A percentile compares a stretch with the other conserved stretches of the same genome.
These are phyloP conservation scores for Dermatophagoides farinae DNA, from an alignment of 1,140 invertebrate genomes.

Conservation along the genomic window DNA sequence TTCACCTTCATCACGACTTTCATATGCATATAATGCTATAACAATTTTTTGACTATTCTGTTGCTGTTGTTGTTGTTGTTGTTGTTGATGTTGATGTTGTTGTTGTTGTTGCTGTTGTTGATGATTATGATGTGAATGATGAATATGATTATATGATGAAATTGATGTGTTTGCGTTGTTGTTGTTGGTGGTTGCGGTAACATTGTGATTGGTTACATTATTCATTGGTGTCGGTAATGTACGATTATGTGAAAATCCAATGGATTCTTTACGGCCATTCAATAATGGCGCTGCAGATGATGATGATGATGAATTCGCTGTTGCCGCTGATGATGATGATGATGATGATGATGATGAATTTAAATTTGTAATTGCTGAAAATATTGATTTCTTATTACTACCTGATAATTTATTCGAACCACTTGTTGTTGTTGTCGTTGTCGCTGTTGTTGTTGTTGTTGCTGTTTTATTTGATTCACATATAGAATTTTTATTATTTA, in stretches of 20 bases:
- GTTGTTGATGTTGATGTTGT: not conserved
- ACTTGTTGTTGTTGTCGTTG: not conserved
- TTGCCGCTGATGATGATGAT: too few species aligned
- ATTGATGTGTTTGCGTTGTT: not conserved
- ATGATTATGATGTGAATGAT: not conserved
- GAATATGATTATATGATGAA: not conserved
- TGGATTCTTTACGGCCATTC: too few species aligned
- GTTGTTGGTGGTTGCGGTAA: not conserved
- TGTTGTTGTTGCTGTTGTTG: not conserved
- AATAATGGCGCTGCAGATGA: too few species aligned
- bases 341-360: too few species aligned
- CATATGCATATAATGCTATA: slow-evolving; percentile 93
- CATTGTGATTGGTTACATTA: too few species aligned
- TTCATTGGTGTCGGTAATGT: too few species aligned
- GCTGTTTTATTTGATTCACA: not conserved
- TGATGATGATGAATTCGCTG: too few species aligned
- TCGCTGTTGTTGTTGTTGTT: not conserved
- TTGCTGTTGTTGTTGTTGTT: not conserved
- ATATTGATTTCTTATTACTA: slow-evolving; percentile 35
- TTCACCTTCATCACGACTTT: slow-evolving; percentile 94
- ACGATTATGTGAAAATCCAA: too few species aligned
- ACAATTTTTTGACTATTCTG: slow-evolving; percentile 43
- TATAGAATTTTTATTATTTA: not conserved
- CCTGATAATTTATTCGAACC: slow-evolving; percentile 20
- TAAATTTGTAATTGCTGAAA: slow-evolving; percentile 32